These are phyloP conservation scores for Callospermophilus lateralis DNA, from an alignment of 2,113 vertebrate species.

Conservation along the genomic window DNA sequence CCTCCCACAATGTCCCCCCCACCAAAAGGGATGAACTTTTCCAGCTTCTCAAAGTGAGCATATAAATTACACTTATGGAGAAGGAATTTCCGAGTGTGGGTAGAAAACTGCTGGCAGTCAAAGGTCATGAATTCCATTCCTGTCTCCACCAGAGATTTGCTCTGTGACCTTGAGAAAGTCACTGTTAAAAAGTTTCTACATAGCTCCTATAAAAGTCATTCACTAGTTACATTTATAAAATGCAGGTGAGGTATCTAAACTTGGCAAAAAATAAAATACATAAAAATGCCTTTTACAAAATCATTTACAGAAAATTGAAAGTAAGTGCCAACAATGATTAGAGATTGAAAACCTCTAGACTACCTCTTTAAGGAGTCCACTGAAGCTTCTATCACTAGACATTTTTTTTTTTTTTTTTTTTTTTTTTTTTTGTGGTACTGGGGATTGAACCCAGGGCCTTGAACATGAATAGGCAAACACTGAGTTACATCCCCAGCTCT, in stretches of 20 bases:
- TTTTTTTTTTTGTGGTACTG: too few species aligned
- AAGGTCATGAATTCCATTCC: slow-evolving; percentile 75
- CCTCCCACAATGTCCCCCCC: too few species aligned
- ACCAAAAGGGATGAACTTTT: slow-evolving; percentile 31
- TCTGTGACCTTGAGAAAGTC: slow-evolving; percentile 76
- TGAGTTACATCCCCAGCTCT: neutral
- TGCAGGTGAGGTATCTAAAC: neutral
- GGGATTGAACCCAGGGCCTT: neutral
- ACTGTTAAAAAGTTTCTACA: slow-evolving; percentile 58
- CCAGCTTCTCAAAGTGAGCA: slow-evolving; percentile 39
- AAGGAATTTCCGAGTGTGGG: slow-evolving; percentile 76
- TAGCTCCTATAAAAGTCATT: slow-evolving; percentile 1
- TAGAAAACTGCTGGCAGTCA: slow-evolving; percentile 74
- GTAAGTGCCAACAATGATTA: slow-evolving; percentile 39
- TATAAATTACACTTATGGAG: slow-evolving; percentile 64
- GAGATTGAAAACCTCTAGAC: slow-evolving; percentile 17
- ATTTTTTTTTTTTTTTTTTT: neutral
- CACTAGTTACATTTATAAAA: neutral
- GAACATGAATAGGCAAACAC: neutral
- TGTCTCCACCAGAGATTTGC: slow-evolving; percentile 71
- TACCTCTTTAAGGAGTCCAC: slow-evolving; percentile 21
- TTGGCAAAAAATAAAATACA: neutral
- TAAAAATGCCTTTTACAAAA: neutral
- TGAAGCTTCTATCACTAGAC: slow-evolving; percentile 42
- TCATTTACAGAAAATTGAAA: slow-evolving; percentile 36